Evolutionary conservation across 2,797 vertebrate species (phyloP), one percentile per base, ranked within the genome.

Genomic region (Peromyscus eremicus): DNA sequence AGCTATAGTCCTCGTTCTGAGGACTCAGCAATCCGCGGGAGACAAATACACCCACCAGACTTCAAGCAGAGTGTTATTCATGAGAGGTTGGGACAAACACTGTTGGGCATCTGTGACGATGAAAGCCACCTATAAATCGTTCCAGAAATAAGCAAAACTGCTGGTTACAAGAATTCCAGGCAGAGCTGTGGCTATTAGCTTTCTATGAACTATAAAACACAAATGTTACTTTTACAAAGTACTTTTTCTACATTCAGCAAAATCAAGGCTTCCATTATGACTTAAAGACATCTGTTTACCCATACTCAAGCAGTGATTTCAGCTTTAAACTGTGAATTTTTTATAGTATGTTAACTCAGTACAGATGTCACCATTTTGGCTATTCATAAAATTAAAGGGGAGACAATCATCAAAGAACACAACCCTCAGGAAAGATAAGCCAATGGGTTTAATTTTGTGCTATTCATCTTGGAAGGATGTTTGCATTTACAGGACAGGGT

Each of bases 121-220:
- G 76, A 98, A 96, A 92, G 96, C 77, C 94, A 93, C 84, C 92
- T 75, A 92, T 91, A 93, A 93, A 96, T 97, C 55, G 23, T 84
- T 93, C 71, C 84, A 82, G 81, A 92, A 57, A 84, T 43, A 92
- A 64, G 62, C 73, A 92, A 96, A 97, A 97, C 23, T 87, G 83
- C 92, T 92, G 71, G 81, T 94, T 94, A 94, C 60, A 96, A 88
- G 55, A 94, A 92, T 96, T 84, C 83, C 46, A 68, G 79, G 64
- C 34, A 95, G 91, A 96, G 87, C 3, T 21, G 34, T 76, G 19
- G 5, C 11, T 43, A 68, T 73, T 83, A 80, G 76, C 27, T 93
- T 94, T 87, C 80, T 70, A 27, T 60, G 60, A 96, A 83, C 93
- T 95, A 62, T 81, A 73, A 86, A 95, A 97, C 85, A 94, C 23